These are phyloP conservation scores for Drosophila nigromelanica DNA, from an alignment of 1,140 invertebrate genomes.

Conservation along the genomic window DNA sequence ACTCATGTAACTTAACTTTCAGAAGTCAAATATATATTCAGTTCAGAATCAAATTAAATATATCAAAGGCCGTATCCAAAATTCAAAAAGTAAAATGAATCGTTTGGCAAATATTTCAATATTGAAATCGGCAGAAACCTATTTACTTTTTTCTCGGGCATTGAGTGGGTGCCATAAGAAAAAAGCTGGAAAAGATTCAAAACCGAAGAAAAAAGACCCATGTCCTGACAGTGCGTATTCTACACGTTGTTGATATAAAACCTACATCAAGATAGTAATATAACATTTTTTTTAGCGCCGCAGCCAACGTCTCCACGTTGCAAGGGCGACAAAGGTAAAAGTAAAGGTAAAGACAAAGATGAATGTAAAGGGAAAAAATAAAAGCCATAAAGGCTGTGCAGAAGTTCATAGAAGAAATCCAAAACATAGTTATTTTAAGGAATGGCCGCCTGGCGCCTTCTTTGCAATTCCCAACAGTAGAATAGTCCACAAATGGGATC, in stretches of 20 bases:
- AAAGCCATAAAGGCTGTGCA: too few relatives aligned
- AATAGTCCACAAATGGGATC: slow-evolving; percentile 32
- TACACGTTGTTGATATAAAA: neutral
- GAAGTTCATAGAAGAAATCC: too few relatives aligned
- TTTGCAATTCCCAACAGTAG: neutral
- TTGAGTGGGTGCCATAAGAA: neutral
- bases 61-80: neutral
- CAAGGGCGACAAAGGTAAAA: slow-evolving; percentile 7
- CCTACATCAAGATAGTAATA: neutral
- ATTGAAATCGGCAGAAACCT: slow-evolving; percentile 16
- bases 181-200: slow-evolving; percentile 3
- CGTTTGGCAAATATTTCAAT: slow-evolving; percentile 7
- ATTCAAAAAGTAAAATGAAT: slow-evolving; percentile 15
- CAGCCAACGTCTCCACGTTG: neutral
- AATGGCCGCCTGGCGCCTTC: slow-evolving; percentile 22
- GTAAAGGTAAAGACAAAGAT: too few relatives aligned
- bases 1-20: neutral
- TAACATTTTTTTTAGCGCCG: neutral
- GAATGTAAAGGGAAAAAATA: neutral
- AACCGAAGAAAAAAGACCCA: neutral
- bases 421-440: neutral
- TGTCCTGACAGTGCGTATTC: too few relatives aligned
- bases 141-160: neutral
- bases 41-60: neutral
- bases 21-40: neutral